A percentile compares a stretch with the other conserved stretches of the same genome.
Evolutionary conservation across 2,888 invertebrate species (phyloP).

Genomic region (Luperina testacea): DNA sequence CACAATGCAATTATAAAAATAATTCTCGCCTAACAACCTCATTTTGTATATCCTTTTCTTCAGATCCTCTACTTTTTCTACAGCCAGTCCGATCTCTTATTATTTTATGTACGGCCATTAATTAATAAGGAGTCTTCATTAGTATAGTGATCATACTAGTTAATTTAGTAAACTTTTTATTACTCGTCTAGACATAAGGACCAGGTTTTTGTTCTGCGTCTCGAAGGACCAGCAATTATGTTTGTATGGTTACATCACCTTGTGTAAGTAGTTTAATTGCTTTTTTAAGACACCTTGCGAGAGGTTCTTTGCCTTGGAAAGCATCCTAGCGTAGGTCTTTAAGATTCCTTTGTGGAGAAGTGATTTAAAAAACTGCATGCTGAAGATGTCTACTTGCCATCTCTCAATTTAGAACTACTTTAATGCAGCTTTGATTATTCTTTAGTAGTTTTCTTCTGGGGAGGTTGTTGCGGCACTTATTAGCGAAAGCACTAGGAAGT

Average conservation of each 20-base stretch:
- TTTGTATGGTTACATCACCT: slow-evolving; percentile 50
- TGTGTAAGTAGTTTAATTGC: slow-evolving; percentile 22
- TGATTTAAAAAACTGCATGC: background rate
- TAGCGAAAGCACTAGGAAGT: no score
- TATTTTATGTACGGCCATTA: slow-evolving; percentile 29
- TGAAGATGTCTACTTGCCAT: background rate
- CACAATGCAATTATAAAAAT: slow-evolving; percentile 19
- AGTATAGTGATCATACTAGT: slow-evolving; percentile 50
- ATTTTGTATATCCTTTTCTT: slow-evolving; percentile 27
- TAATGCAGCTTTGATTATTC: no score
- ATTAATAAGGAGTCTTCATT: slow-evolving; percentile 56
- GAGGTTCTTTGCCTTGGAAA: slow-evolving; percentile 1
- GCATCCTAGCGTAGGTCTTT: slow-evolving; percentile 7
- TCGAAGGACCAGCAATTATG: slow-evolving; percentile 41
- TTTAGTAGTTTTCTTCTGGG: no score
- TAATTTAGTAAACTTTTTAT: slow-evolving; percentile 58
- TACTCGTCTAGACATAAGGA: slow-evolving; percentile 13
- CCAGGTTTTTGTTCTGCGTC: slow-evolving; percentile 32
- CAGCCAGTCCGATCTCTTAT: slow-evolving; percentile 3
- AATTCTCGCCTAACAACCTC: slow-evolving; percentile 21
- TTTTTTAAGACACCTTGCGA: slow-evolving; percentile 26
- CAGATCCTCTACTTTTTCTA: slow-evolving; percentile 11
- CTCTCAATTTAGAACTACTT: background rate
- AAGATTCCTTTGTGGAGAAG: slow-evolving; percentile 18
- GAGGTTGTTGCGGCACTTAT: no score